Base-by-base conservation (phyloP, 2,113 vertebrate species). In the Theropithecus gelada region DNA sequence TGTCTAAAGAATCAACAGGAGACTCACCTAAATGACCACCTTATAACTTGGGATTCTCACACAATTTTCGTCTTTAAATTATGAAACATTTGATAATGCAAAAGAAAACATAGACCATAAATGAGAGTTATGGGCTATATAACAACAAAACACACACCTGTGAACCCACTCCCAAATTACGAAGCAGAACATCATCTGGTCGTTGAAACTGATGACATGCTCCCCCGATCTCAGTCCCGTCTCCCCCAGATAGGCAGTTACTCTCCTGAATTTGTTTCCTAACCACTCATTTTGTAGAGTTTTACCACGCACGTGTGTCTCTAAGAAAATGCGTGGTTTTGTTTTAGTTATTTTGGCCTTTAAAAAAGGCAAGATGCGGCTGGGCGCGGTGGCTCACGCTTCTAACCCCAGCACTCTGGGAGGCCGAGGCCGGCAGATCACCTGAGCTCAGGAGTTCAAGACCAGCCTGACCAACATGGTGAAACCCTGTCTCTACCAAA, bases 321-420 rank as follows among this genome's bases (percentile, higher is more conserved):
- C 59, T 78, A 57, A 84, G 27, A 95, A 94, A 61, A 84, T 5
- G 30, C 7, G 6, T 64, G 45, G 18, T 59, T 72, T 85, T 30
- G 32, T 86, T 72, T 85, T 4, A 50, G 72, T 86, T 79, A 40
- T 72, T 90, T 70, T 50, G 73, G 79, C 18, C 40, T 91, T 17
- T 72, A 61, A 86, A 38, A 70, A 35, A 8, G 35, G 66, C 35
- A 70, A n/a, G 8, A 70, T 70, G 35, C 1, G 5, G 11, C 11
- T 5, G 59, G 59, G 25, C 0, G 5, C 0, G 10, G 61, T 64
- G 61, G 61, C 61, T 30, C 11, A 30, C 0, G 10, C 27, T 12
- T 64, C 11, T 64, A 64, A 64, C 30, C 27, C 5, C 27, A 64
- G 4, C 27, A 64, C 61, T 64, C 0, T 64, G 61, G 27, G 11